Base-by-base conservation (phyloP, 30 jellyfish, hydroid and myxozoan species). In the Aurelia aurita complex sp. Pacific region DNA sequence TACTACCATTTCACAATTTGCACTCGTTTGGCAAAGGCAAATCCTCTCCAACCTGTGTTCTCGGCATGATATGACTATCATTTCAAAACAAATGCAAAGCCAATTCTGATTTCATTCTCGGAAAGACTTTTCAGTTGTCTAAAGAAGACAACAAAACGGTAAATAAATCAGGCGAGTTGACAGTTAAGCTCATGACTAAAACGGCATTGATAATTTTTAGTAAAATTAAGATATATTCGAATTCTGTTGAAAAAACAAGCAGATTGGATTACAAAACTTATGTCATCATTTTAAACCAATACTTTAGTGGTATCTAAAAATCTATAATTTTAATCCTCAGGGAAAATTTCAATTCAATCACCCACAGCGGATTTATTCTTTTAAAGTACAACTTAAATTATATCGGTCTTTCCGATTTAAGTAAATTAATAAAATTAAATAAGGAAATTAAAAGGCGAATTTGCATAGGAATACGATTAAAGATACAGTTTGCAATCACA, bases 401-500 rank as follows among this genome's bases (percentile, higher is more conserved):
- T 84, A 74, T 84, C 85, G 77, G 83, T 54, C 87, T 65, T 64
- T 84, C 87, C 86, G 87, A 64, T 67, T 35, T 62, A 84, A 84
- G 93, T 64, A 74, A 84, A 84, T 84, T 84, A 74, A 84, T 84
- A 19, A 84, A 73, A 84, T 84, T 69, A 74, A 84, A 84, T 84
- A 73, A 84, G 93, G 93, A 84, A 84, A 84, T 84, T 84, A 84
- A 84, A 84, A 84, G 93, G 93, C 73, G 69, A 67, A 84, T 73
- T 84, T 74, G 82, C 82, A 84, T 84, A 43, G 66, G 77, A 84
- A 73, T 18, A 18, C 16, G 93, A 84, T 71, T 74, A 62, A 51
- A 61, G 17, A 67, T 67, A 63, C 82, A 40, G 87, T 84, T 74
- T 84, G 88, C 53, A 63, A 42, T 84, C 87, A 61, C 82, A 67